Evolutionary conservation across 1,140 invertebrate genomes (phyloP).

Genomic region (Brachionus plicatilis): DNA sequence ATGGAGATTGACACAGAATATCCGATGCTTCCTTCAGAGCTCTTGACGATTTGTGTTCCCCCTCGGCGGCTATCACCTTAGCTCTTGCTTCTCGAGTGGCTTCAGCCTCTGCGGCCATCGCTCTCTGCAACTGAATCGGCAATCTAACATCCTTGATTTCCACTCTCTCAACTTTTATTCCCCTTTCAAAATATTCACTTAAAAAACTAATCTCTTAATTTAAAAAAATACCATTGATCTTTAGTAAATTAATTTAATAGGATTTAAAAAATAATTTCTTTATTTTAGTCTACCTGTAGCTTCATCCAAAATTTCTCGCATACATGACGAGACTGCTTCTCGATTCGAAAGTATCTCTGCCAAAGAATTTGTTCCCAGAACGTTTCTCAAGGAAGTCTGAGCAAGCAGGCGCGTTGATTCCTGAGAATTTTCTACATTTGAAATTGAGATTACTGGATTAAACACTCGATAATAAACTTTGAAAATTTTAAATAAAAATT

Average conservation of each 20-base stretch:
- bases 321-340: slow-evolving; percentile 39
- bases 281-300: neutral
- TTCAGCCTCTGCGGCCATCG: slow-evolving; percentile 52
- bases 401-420: slow-evolving; percentile 41
- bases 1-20: slow-evolving; percentile 58
- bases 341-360: slow-evolving; percentile 40
- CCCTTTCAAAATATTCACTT: slow-evolving; percentile 34
- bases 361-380: slow-evolving; percentile 41
- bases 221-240: slow-evolving; percentile 34
- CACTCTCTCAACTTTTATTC: slow-evolving; percentile 38
- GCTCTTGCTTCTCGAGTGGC: slow-evolving; percentile 49
- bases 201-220: neutral
- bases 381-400: slow-evolving; percentile 42
- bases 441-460: slow-evolving; percentile 41
- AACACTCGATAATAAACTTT: slow-evolving; percentile 41
- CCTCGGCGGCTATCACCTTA: slow-evolving; percentile 46
- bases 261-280: neutral
- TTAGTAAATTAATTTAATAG: neutral
- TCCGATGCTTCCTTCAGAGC: slow-evolving; percentile 39
- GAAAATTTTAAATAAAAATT: neutral
- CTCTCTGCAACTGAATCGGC: slow-evolving; percentile 48
- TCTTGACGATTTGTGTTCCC: slow-evolving; percentile 38
- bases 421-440: slow-evolving; percentile 42
- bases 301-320: slow-evolving; percentile 38
- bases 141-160: slow-evolving; percentile 45